Evolutionary conservation across 2,888 invertebrate genomes (phyloP), one percentile per base, ranked within the genome.

Genomic region (Escarpia spicata): DNA sequence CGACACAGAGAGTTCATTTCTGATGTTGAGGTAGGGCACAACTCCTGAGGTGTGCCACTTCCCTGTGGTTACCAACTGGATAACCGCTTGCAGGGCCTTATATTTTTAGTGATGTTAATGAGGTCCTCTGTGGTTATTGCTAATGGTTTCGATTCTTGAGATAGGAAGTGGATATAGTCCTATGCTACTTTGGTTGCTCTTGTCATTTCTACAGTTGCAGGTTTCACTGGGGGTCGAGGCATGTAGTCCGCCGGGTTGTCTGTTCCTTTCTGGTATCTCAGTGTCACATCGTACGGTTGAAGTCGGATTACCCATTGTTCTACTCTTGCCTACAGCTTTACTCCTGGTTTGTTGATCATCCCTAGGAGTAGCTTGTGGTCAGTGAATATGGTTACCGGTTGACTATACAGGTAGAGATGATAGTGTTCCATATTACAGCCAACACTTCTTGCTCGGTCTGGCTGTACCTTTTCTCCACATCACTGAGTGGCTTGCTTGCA

Each of bases 341-440:
- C 60, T 3, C 60, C 60, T 60, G 60, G 60, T 60, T 60, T 60
- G 60, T 15, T 60, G 15, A 60, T 92, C 43, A 93, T 93, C 4
- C 31, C 92, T 43, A 92, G 92, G 26, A 95, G 60, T 15, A 94
- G 94, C 90, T 94, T 94, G 93, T 95, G 95, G 91, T 94, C 94
- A 12, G 94, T 95, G 43, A 94, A 12, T 37, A 95, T 93, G 15
- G 93, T 94, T 90, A 95, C 94, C 12, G 92, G 89, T 92, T 92
- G 92, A 12, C 94, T 95, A 45, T 92, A 44, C 1, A 95, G 92
- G 90, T 95, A 95, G 58, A 94, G 91, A 60, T 94, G 92, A 92
- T 94, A 95, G 90, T 94, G 94, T 93, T 95, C 37, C 37, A 37
- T 37, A 37, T 37, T 37, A 37, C 37, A 37, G 37, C 37, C 37